These are phyloP conservation scores for Diarsia rubi DNA, from an alignment of 2,888 invertebrate genomes.

Conservation along the genomic window DNA sequence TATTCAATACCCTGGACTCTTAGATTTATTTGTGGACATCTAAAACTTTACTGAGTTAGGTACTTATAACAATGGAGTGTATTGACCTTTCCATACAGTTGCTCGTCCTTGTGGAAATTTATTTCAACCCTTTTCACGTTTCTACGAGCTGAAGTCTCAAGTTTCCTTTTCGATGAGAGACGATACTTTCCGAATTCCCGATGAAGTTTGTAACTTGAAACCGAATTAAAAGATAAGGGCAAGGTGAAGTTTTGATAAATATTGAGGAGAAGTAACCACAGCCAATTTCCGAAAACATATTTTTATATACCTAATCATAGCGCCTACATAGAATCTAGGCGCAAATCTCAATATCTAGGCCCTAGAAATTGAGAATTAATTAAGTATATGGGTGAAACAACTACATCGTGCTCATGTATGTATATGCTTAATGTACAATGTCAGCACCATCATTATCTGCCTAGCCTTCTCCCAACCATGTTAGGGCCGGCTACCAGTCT, in stretches of 20 bases:
- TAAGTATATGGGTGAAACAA: background rate
- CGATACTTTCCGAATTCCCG: conserved; percentile 32
- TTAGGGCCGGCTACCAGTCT: no score
- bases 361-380: background rate
- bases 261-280: background rate
- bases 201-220: conserved; percentile 31
- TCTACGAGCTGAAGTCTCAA: conserved; percentile 36
- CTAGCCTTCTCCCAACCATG: no score
- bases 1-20: background rate
- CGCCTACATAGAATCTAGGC: no score
- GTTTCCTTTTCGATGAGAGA: conserved; percentile 36
- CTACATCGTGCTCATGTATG: background rate
- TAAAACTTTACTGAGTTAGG: conserved; percentile 29
- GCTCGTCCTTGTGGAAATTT: conserved; percentile 32
- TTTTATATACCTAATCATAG: no score
- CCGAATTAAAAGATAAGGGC: conserved; percentile 27
- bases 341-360: no score
- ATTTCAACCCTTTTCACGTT: conserved; percentile 40
- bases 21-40: conserved; percentile 24
- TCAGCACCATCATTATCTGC: no score
- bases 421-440: no score
- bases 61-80: conserved; percentile 26
- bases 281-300: background rate
- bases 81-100: conserved; percentile 42
- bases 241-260: conserved; percentile 15